Evolutionary conservation across 2,888 invertebrate species (phyloP).

Genomic region (Mycogona germanica): DNA sequence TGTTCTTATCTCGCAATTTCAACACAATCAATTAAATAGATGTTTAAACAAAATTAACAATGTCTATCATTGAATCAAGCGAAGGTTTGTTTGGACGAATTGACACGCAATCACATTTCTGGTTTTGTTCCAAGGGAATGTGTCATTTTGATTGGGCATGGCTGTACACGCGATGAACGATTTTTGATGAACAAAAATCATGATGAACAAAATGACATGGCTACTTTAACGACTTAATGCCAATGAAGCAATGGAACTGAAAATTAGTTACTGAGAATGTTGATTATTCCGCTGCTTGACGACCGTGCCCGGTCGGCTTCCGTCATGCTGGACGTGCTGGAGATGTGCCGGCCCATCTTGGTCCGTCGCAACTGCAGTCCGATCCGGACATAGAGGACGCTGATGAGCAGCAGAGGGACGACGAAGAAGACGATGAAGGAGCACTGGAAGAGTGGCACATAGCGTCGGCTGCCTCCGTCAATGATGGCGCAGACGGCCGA

Average conservation of each 20-base stretch:
- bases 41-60: no score
- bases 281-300: conserved; percentile 13
- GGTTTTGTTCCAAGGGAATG: no score
- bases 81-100: no score
- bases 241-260: neutral
- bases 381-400: conserved; percentile 66
- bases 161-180: no score
- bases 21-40: no score
- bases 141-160: neutral
- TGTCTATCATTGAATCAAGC: no score
- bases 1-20: no score
- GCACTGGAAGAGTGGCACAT: conserved; percentile 61
- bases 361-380: conserved; percentile 30
- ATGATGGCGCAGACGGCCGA: conserved; percentile 69
- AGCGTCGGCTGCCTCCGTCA: conserved; percentile 34
- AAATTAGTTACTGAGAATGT: conserved; percentile 17
- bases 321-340: conserved; percentile 8
- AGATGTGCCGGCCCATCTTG: conserved; percentile 13
- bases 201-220: no score
- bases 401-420: conserved; percentile 54
- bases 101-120: no score
- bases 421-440: conserved; percentile 74
- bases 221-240: no score
- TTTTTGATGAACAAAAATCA: no score
- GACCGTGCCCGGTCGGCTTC: conserved; percentile 11